These are phyloP conservation scores for Brienomyrus brachyistius DNA, from an alignment of 2,113 vertebrate genomes.

Conservation along the genomic window DNA sequence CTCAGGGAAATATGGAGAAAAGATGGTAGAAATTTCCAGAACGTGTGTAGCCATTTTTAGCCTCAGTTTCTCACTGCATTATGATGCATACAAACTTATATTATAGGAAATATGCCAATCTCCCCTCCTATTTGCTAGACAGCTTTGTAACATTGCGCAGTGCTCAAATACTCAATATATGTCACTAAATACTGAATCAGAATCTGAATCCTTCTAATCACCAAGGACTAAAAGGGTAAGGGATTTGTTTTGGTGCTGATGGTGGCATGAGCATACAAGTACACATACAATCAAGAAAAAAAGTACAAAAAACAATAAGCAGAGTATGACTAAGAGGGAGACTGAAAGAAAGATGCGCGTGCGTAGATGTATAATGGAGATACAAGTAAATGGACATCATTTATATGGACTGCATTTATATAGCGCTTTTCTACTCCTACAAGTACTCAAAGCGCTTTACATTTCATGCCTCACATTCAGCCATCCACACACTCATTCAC, in stretches of 20 bases:
- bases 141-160: neutral
- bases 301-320: neutral
- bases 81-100: neutral
- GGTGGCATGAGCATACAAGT: neutral
- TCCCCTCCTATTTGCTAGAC: neutral
- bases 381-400: no score
- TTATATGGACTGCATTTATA: no score
- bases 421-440: no score
- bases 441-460: no score
- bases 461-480: no score
- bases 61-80: neutral
- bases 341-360: neutral
- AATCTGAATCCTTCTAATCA: neutral
- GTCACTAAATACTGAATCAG: neutral
- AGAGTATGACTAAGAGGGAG: neutral
- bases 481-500: no score
- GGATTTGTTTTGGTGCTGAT: neutral
- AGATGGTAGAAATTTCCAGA: neutral
- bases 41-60: neutral
- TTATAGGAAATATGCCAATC: neutral
- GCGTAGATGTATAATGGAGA: neutral
- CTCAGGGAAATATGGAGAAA: neutral
- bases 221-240: neutral
- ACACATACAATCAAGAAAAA: neutral
- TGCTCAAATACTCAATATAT: neutral